Percentiles rank a stretch among this genome's conserved stretches.
phyloP scores from a whole-genome alignment of 1,140 invertebrate species.

The Danaus melanippus region DNA sequence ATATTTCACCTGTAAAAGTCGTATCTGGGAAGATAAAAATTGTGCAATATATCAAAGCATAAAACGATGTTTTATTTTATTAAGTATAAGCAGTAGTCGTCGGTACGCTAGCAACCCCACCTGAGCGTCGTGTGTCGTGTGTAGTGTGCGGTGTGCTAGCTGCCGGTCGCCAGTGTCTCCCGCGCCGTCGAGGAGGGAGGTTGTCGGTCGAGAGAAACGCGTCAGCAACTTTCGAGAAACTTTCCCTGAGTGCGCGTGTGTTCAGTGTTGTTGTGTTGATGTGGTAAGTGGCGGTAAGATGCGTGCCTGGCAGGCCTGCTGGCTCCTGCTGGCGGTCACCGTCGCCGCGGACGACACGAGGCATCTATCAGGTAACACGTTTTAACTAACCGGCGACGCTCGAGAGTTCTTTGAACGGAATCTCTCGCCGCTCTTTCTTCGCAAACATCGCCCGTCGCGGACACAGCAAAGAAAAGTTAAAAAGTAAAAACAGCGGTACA shows the following conservation, averaged over 20 bases:
- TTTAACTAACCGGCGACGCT: too few relatives aligned
- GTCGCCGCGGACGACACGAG: slow-evolving; percentile 49
- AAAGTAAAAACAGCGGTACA: too few relatives aligned
- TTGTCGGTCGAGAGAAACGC: slow-evolving; percentile 30
- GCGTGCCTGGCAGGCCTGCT: slow-evolving; percentile 62
- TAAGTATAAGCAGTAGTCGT: neutral
- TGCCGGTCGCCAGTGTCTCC: slow-evolving; percentile 36
- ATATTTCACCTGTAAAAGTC: too few relatives aligned
- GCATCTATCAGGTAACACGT: slow-evolving; percentile 51
- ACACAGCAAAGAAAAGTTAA: too few relatives aligned
- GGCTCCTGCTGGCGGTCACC: slow-evolving; percentile 44
- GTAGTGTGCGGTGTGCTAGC: neutral
- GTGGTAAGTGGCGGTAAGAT: slow-evolving; percentile 53
- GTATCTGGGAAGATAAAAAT: too few relatives aligned
- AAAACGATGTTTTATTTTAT: too few relatives aligned
- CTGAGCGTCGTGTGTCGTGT: slow-evolving; percentile 10
- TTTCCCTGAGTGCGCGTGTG: slow-evolving; percentile 33
- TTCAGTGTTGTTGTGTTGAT: slow-evolving; percentile 57
- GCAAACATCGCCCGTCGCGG: too few relatives aligned
- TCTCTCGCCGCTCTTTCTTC: too few relatives aligned
- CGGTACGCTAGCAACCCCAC: slow-evolving; percentile 20
- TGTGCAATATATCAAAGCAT: too few relatives aligned
- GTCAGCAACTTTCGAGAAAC: slow-evolving; percentile 53
- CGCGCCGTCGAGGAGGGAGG: slow-evolving; percentile 27
- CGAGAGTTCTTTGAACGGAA: too few relatives aligned